Percentiles rank a stretch among this genome's conserved stretches.
Conservation (phyloP, 2,888 invertebrate genomes). For the Andrena marginata region DNA sequence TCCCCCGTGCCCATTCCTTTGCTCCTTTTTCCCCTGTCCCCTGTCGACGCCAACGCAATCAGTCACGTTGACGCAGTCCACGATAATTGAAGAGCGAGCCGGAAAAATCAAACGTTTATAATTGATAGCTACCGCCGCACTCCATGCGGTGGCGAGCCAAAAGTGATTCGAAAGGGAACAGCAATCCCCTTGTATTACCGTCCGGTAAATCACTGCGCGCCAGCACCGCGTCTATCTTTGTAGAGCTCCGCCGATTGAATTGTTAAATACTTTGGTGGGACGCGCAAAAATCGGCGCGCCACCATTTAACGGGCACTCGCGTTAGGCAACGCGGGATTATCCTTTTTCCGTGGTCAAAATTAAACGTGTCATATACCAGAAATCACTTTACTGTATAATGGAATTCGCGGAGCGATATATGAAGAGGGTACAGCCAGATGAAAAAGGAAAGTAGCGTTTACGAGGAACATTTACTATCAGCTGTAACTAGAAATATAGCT, state of each 20-base stretch:
- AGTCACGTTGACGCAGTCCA: conserved; percentile 64
- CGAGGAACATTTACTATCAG: not conserved
- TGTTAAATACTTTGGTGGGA: conserved; percentile 48
- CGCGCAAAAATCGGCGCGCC: conserved; percentile 23
- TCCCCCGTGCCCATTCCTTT: conserved; percentile 20
- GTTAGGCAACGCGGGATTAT: conserved; percentile 20
- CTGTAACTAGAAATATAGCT: not conserved
- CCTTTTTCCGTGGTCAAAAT: not conserved
- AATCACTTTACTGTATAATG: not conserved
- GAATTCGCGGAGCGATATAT: not conserved
- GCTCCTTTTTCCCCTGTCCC: not conserved
- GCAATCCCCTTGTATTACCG: conserved; percentile 53
- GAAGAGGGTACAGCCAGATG: no score
- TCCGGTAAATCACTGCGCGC: conserved; percentile 45
- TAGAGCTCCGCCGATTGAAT: conserved; percentile 48
- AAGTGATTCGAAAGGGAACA: conserved; percentile 53
- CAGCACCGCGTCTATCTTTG: conserved; percentile 30
- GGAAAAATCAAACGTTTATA: conserved; percentile 65
- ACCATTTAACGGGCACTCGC: not conserved
- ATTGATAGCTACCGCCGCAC: conserved; percentile 60
- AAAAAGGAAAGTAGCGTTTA: not conserved
- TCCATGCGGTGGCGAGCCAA: conserved; percentile 37
- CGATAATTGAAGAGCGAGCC: conserved; percentile 66
- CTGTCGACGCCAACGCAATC: conserved; percentile 55
- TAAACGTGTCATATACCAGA: not conserved